phyloP scores from a whole-genome alignment of 2,888 invertebrate species.

The Drosophila atripex region DNA sequence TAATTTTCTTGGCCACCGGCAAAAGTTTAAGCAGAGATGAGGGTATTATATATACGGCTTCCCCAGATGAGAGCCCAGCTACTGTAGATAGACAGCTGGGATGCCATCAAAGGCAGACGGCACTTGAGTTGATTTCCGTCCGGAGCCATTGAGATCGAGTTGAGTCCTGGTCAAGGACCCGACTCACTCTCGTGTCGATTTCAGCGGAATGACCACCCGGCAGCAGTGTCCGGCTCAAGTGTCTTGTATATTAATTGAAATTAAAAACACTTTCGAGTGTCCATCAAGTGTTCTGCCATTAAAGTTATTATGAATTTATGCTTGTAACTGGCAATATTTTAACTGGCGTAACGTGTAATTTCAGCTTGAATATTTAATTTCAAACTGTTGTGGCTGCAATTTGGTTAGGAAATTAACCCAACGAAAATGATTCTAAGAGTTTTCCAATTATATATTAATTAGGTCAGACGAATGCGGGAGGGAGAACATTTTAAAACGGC shows the following conservation, averaged over 20 bases:
- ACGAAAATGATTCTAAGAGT: background rate
- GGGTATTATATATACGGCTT: slow-evolving; percentile 19
- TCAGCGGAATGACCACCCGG: slow-evolving; percentile 4
- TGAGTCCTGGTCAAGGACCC: slow-evolving; percentile 20
- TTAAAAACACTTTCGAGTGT: slow-evolving; percentile 37
- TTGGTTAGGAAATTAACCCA: background rate
- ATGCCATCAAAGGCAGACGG: slow-evolving; percentile 39
- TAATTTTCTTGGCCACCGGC: slow-evolving; percentile 57
- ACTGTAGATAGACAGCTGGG: slow-evolving; percentile 3
- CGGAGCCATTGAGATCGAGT: slow-evolving; percentile 23
- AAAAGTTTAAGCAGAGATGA: slow-evolving; percentile 37
- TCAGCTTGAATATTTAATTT: slow-evolving; percentile 18
- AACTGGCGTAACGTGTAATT: background rate
- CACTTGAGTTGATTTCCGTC: slow-evolving; percentile 32
- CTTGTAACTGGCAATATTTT: background rate
- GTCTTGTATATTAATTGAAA: slow-evolving; percentile 47
- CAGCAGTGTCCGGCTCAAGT: slow-evolving; percentile 26
- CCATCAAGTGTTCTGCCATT: slow-evolving; percentile 33
- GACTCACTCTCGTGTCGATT: slow-evolving; percentile 30
- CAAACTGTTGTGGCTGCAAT: slow-evolving; percentile 5
- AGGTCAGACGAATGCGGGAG: slow-evolving; percentile 1
- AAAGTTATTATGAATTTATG: slow-evolving; percentile 27
- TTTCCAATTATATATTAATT: slow-evolving; percentile 1
- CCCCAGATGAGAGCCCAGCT: background rate
- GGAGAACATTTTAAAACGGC: background rate